These are phyloP conservation scores for Stomatorhinus ivindoensis DNA, from an alignment of 2,113 vertebrate species.

Conservation along the genomic window DNA sequence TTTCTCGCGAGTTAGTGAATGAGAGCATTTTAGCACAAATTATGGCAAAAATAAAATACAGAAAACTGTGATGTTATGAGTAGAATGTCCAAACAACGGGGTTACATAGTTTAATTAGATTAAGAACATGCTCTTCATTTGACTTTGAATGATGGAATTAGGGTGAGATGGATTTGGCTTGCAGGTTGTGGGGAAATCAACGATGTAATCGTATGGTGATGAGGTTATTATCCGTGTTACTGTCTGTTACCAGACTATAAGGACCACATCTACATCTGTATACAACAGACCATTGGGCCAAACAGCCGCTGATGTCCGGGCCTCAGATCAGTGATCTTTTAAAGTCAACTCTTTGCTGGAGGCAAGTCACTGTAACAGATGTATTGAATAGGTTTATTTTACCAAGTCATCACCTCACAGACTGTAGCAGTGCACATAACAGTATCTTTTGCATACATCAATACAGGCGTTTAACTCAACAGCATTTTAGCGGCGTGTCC, in stretches of 20 bases:
- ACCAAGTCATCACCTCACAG: not conserved
- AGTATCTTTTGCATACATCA: not conserved
- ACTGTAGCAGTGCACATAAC: not conserved
- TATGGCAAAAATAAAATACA: not conserved
- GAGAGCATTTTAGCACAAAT: not conserved
- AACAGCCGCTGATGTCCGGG: not conserved
- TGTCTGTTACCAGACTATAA: not conserved
- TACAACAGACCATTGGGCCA: slow-evolving; percentile 2
- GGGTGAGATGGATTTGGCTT: not conserved
- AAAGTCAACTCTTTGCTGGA: not conserved
- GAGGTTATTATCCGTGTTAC: slow-evolving; percentile 2
- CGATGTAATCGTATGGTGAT: not conserved
- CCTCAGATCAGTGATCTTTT: not conserved
- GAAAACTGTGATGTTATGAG: not conserved
- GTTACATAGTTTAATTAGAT: not conserved
- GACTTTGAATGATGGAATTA: not conserved
- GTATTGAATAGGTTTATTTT: not conserved
- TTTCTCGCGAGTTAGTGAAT: not conserved
- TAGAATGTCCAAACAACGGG: not conserved
- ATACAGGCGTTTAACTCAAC: not conserved
- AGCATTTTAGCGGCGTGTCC: not conserved
- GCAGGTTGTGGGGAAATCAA: not conserved
- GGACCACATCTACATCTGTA: not conserved
- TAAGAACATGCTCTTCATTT: slow-evolving; percentile 5
- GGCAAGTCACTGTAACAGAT: not conserved